A percentile compares a stretch with the other conserved stretches of the same genome.
phyloP scores from a whole-genome alignment of 2,113 vertebrate genomes.

The Cyanoramphus novaezelandiae region DNA sequence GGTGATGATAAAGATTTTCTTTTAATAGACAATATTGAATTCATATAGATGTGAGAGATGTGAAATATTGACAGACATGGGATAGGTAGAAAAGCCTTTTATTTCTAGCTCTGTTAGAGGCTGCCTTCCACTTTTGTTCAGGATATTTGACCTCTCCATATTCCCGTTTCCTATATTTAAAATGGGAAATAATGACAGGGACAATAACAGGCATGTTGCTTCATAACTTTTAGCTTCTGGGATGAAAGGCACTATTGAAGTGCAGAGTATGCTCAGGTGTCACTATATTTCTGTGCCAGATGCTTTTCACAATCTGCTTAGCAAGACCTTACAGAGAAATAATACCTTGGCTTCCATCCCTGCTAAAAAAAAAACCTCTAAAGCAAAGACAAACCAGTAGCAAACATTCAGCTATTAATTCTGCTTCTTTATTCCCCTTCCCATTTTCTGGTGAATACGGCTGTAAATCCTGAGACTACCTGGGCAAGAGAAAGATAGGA shows the following conservation, averaged over 20 bases:
- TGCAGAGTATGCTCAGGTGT: neutral
- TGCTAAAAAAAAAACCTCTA: neutral
- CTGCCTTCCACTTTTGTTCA: neutral
- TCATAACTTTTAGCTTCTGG: conserved; percentile 22
- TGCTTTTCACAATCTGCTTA: conserved; percentile 13
- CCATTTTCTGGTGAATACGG: neutral
- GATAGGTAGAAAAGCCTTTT: neutral
- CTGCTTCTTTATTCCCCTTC: neutral
- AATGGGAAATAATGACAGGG: conserved; percentile 1
- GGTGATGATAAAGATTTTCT: neutral
- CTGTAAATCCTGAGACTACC: neutral
- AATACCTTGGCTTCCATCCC: neutral
- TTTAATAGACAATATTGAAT: neutral
- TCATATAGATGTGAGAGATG: neutral
- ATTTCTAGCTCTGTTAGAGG: neutral
- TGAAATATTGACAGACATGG: neutral
- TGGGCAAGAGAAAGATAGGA: neutral
- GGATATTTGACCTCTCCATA: neutral
- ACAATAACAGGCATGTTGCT: neutral
- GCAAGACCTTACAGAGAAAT: neutral
- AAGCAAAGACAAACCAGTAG: neutral
- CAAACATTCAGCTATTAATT: neutral
- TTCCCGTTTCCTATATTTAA: neutral
- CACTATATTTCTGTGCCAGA: neutral
- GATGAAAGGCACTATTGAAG: conserved; percentile 44